Evolutionary conservation across 2,888 invertebrate genomes (phyloP).

Genomic region (Unio delphinus): DNA sequence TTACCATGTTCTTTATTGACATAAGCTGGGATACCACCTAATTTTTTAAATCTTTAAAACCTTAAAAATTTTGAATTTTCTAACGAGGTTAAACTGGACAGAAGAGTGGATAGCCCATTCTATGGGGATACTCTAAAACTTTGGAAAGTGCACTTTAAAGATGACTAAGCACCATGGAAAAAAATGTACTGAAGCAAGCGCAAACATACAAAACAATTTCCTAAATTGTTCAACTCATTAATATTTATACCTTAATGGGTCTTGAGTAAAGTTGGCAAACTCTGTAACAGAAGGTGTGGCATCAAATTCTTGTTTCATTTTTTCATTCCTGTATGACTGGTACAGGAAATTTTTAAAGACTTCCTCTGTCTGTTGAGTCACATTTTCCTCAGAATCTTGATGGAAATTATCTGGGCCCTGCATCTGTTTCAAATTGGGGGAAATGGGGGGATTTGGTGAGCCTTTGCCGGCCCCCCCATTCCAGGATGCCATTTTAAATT

Average conservation of each 20-base stretch:
- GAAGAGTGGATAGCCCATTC: too few relatives aligned
- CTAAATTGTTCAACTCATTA: not conserved
- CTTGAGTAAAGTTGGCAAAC: constrained; percentile 54
- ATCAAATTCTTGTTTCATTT: constrained; percentile 32
- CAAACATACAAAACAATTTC: too few relatives aligned
- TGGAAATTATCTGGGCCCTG: constrained; percentile 27
- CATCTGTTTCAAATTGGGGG: constrained; percentile 2
- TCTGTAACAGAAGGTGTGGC: constrained; percentile 57
- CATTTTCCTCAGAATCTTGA: constrained; percentile 66
- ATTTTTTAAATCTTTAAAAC: too few relatives aligned
- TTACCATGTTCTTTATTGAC: too few relatives aligned
- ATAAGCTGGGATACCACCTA: too few relatives aligned
- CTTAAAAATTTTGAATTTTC: too few relatives aligned
- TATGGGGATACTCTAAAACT: too few relatives aligned
- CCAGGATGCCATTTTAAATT: constrained; percentile 8
- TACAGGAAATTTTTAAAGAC: constrained; percentile 66
- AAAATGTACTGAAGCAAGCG: too few relatives aligned
- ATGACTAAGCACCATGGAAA: too few relatives aligned
- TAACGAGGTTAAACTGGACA: too few relatives aligned
- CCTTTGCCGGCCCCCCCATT: constrained; percentile 6
- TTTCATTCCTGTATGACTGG: constrained; percentile 57
- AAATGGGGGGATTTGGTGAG: not conserved
- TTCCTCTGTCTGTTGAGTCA: constrained; percentile 64
- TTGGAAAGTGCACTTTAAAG: too few relatives aligned
- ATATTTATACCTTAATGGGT: constrained; percentile 55